A percentile compares a stretch with the other conserved stretches of the same genome.
Conservation (phyloP, 2,888 invertebrate genomes). For the Tenthredo amoena region DNA sequence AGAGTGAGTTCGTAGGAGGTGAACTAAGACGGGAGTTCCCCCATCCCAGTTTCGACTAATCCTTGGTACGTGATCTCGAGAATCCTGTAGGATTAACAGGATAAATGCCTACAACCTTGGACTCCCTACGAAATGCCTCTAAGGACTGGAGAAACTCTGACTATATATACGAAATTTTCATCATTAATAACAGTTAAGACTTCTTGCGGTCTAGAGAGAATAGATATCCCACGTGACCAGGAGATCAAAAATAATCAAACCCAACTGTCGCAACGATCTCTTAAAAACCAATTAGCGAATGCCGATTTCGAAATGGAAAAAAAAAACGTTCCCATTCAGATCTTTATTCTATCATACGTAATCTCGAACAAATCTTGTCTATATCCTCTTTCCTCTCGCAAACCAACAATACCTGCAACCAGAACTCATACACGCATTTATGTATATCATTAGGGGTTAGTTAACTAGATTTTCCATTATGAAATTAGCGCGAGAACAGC, state of each 20-base stretch:
- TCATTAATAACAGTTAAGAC: slow-evolving; percentile 41
- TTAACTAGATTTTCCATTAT: slow-evolving; percentile 10
- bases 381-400: neutral
- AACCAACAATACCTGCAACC: neutral
- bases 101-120: slow-evolving; percentile 59
- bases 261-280: neutral
- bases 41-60: slow-evolving; percentile 58
- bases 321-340: neutral
- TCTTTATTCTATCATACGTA: neutral
- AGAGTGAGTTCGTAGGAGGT: slow-evolving; percentile 25
- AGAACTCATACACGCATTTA: neutral
- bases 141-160: slow-evolving; percentile 46
- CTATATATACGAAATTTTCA: slow-evolving; percentile 4
- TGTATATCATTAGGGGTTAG: slow-evolving; percentile 1
- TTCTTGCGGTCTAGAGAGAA: slow-evolving; percentile 19
- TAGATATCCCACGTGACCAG: neutral
- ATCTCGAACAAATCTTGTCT: neutral
- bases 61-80: slow-evolving; percentile 65
- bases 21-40: slow-evolving; percentile 51
- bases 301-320: neutral
- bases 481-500: slow-evolving; percentile 10
- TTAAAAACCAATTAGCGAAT: slow-evolving; percentile 29
- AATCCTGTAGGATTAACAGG: slow-evolving; percentile 64
- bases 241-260: slow-evolving; percentile 1
- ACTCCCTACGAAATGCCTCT: slow-evolving; percentile 61